Conservation (phyloP, 2,888 invertebrate species). For the Eristalis intricaria region DNA sequence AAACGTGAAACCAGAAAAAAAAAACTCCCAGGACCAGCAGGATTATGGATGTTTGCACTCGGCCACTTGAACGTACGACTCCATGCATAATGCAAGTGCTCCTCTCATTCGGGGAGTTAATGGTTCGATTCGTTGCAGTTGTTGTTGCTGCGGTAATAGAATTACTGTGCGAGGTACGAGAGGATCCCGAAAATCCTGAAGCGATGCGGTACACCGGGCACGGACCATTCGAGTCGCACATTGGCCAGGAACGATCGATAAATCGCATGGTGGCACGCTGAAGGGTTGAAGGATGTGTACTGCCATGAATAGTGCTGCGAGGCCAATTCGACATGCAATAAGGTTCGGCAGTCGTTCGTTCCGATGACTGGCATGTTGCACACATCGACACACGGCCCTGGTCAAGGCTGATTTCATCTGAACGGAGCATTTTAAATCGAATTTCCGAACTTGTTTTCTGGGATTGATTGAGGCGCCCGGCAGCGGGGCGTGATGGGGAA, state of each 20-base stretch:
- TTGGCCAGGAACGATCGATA: constrained; percentile 25
- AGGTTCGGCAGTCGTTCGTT: constrained; percentile 56
- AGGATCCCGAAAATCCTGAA: constrained; percentile 25
- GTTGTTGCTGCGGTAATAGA: constrained; percentile 39
- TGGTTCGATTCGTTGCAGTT: constrained; percentile 6
- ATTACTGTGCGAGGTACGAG: constrained; percentile 36
- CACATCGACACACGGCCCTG: constrained; percentile 38
- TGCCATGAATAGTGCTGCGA: constrained; percentile 25
- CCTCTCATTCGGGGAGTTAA: constrained; percentile 16
- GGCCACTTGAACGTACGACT: background rate
- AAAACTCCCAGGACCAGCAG: constrained; percentile 20
- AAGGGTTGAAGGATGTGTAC: constrained; percentile 19
- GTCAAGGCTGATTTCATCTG: constrained; percentile 63
- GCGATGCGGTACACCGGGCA: background rate
- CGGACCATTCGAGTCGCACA: constrained; percentile 18
- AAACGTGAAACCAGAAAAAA: background rate
- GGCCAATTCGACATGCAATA: constrained; percentile 69
- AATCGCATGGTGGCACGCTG: constrained; percentile 18
- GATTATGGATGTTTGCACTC: constrained; percentile 41
- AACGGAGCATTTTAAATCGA: constrained; percentile 27
- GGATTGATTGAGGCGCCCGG: background rate
- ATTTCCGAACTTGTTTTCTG: constrained; percentile 20
- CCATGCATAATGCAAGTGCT: constrained; percentile 41
- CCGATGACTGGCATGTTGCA: constrained; percentile 46
- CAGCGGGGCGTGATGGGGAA: background rate